A percentile compares a stretch with the other conserved stretches of the same genome.
phyloP scores from a whole-genome alignment of 1,140 invertebrate species.

The Hestina assimilis region DNA sequence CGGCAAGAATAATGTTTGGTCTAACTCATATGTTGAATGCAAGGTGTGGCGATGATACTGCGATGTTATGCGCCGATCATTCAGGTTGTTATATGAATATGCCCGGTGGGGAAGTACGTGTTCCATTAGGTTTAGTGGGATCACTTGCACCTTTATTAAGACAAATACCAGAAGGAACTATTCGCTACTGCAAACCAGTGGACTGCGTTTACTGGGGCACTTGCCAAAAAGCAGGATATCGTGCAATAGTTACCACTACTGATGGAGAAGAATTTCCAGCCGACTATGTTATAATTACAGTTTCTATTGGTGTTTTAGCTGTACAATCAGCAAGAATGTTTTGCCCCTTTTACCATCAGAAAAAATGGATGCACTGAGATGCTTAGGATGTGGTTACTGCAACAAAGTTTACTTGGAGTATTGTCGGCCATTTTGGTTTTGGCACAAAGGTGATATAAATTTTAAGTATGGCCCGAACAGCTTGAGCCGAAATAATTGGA shows the following conservation, averaged over 20 bases:
- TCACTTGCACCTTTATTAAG: conserved; percentile 81
- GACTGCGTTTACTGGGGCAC: conserved; percentile 81
- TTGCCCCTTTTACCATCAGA: conserved; percentile 83
- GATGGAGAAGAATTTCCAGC: conserved; percentile 84
- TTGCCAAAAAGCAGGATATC: conserved; percentile 63
- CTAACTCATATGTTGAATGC: conserved; percentile 79
- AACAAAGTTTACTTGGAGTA: conserved; percentile 90
- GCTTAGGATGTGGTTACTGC: conserved; percentile 83
- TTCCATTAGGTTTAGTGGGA: conserved; percentile 81
- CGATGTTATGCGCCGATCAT: conserved; percentile 81
- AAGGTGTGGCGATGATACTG: conserved; percentile 80
- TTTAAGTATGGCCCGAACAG: conserved; percentile 80
- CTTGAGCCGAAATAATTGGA: conserved; percentile 80
- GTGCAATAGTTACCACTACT: conserved; percentile 80
- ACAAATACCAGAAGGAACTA: conserved; percentile 78
- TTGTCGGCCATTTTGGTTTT: conserved; percentile 85
- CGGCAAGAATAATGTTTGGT: conserved; percentile 82
- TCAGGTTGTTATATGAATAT: conserved; percentile 81
- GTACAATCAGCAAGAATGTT: conserved; percentile 83
- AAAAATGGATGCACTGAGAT: conserved; percentile 85
- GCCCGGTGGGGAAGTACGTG: conserved; percentile 81
- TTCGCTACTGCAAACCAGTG: conserved; percentile 82
- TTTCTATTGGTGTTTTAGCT: conserved; percentile 88
- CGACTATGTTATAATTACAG: conserved; percentile 88
- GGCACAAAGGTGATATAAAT: conserved; percentile 79